These are phyloP conservation scores for Dryoscopus gambensis DNA, from an alignment of 2,113 vertebrate species.

Conservation along the genomic window DNA sequence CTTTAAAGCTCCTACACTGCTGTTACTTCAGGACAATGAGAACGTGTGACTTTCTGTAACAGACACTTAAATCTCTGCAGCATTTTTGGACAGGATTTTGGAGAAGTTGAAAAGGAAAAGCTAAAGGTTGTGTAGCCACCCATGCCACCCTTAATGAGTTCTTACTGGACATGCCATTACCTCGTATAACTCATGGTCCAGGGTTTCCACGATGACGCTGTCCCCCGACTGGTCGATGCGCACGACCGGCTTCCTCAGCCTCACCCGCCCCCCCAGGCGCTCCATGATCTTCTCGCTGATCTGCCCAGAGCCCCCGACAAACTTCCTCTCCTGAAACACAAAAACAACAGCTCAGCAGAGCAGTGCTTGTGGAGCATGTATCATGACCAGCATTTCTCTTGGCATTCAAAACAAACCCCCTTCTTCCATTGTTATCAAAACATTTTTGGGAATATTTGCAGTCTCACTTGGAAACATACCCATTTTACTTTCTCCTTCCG, in stretches of 20 bases:
- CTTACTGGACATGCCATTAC: constrained; percentile 59
- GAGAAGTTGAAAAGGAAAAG: neutral
- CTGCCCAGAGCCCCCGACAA: constrained; percentile 89
- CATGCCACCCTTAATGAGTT: neutral
- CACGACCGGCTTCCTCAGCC: constrained; percentile 83
- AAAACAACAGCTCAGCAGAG: neutral
- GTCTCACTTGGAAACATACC: fast-evolving
- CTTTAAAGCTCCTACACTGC: neutral
- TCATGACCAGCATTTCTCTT: neutral
- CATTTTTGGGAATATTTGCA: neutral
- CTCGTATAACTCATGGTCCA: constrained; percentile 81
- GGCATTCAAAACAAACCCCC: neutral
- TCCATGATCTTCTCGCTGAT: constrained; percentile 86
- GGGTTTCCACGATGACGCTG: constrained; percentile 82
- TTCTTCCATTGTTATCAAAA: neutral
- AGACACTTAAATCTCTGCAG: neutral
- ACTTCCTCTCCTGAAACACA: constrained; percentile 89
- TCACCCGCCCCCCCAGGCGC: constrained; percentile 82
- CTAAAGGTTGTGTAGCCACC: neutral
- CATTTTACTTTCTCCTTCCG: neutral
- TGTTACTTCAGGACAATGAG: neutral
- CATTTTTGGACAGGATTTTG: neutral
- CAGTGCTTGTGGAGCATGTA: fast-evolving
- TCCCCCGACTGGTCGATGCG: constrained; percentile 84
- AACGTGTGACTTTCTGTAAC: neutral